Evolutionary conservation across 64 coral and sea anemone genomes (phyloP), one percentile per base, ranked within the genome.

Genomic region (Astreopora myriophthalma): DNA sequence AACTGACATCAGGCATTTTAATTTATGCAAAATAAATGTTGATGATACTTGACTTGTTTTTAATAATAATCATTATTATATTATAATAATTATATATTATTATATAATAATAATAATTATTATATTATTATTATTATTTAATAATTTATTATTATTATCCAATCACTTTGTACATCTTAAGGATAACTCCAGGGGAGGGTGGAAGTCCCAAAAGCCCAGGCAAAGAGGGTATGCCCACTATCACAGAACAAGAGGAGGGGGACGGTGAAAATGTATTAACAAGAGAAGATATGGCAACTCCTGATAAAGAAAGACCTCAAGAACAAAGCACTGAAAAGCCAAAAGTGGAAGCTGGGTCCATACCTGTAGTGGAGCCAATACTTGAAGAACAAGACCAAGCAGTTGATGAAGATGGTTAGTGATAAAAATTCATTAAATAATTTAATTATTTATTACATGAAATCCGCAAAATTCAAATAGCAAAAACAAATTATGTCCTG

Each of bases 161-260:
- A 48, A 48, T 51, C 30, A 1, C 24, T 67, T 20, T 87, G 24
- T 36, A 20, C 13, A 16, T 6, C 31, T 69, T 14, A 44, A 72
- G 64, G 25, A 94, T 86, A 80, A 89, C 80, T 63, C 92, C 86
- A 40, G 85, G 85, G 58, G 92, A 87, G n/a, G 60, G 78, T 64
- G 92, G 80, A 35, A 48, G 86, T n/a, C 85, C 85, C 12, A 86
- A 94, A 63, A 89, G 79, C 22, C 1, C 40, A 25, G 74, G 28
- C 20, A 93, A 87, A 80, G 91, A 93, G 27, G 57, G 49, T 19
- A 94, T 94, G 92, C 92, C 92, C 14, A 39, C 92, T 40, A 94
- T 94, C 5, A 73, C 85, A 46, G 92, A 94, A 23, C 92, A 74
- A 17, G 85, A 93, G 16, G 92, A 93, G 46, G 64, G 80, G 34